Conservation (phyloP, 1,140 invertebrate species). For the Ctenoplectra terminalis region DNA sequence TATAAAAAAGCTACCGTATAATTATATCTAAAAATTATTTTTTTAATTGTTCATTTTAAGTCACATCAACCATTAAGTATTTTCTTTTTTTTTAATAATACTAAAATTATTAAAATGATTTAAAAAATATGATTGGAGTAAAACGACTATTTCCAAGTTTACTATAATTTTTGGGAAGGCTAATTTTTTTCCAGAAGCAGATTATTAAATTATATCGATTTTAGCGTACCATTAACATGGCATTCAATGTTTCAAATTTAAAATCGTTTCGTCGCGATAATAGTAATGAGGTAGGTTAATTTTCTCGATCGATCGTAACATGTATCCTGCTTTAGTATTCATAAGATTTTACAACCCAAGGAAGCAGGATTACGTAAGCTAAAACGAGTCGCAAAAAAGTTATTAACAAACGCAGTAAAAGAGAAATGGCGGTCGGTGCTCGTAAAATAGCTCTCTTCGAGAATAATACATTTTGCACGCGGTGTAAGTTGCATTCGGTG, state of each 20-base stretch:
- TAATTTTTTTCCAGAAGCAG: too few relatives aligned
- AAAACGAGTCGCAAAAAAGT: constrained; percentile 27
- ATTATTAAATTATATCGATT: not conserved
- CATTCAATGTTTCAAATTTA: not conserved
- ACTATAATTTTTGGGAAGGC: too few relatives aligned
- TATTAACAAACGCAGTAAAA: constrained; percentile 41
- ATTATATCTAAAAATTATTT: too few relatives aligned
- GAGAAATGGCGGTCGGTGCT: not conserved
- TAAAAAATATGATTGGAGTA: too few relatives aligned
- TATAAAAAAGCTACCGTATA: not conserved
- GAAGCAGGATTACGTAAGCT: constrained; percentile 19
- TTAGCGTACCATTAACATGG: not conserved
- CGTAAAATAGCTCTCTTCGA: not conserved
- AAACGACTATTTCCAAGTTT: too few relatives aligned
- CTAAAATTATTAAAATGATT: too few relatives aligned
- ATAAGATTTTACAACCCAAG: constrained; percentile 14
- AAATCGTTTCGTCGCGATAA: not conserved
- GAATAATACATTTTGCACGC: not conserved
- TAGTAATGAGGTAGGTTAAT: constrained; percentile 8
- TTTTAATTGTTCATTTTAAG: too few relatives aligned
- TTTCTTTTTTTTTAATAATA: too few relatives aligned
- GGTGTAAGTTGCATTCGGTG: not conserved
- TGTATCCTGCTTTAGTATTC: constrained; percentile 29
- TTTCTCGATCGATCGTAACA: constrained; percentile 13
- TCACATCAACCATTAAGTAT: too few relatives aligned